phyloP scores from a whole-genome alignment of 2,888 invertebrate species.

The Zele albiditarsus region DNA sequence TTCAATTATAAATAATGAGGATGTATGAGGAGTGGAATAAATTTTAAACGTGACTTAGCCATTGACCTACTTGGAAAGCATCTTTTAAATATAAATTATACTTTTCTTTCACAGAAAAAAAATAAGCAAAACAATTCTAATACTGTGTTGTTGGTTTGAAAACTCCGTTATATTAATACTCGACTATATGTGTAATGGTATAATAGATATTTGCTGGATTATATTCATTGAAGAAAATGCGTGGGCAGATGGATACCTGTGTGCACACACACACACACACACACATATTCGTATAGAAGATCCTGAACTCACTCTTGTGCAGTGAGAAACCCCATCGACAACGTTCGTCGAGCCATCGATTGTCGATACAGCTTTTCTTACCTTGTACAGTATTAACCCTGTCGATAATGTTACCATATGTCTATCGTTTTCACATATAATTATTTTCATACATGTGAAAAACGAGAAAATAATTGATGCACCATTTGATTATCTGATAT shows the following conservation, averaged over 20 bases:
- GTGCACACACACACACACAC: not conserved
- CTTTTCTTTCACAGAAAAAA: not conserved
- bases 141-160: not conserved
- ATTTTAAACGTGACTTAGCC: not conserved
- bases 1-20: not conserved
- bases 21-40: not conserved
- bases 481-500: not conserved
- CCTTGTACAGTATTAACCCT: slow-evolving; percentile 10
- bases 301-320: slow-evolving; percentile 1
- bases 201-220: slow-evolving; percentile 15
- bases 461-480: not conserved
- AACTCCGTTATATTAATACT: slow-evolving; percentile 5
- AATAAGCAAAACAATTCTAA: not conserved
- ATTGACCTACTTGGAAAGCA: not conserved
- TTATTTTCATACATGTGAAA: not conserved
- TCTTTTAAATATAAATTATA: slow-evolving; percentile 8
- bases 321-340: slow-evolving; percentile 9
- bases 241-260: slow-evolving; percentile 24
- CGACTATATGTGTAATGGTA: slow-evolving; percentile 2
- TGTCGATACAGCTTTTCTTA: slow-evolving; percentile 13
- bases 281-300: not conserved
- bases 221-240: slow-evolving; percentile 19
- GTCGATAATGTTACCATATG: slow-evolving; percentile 4
- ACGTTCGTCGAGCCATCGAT: not conserved
- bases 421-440: not conserved